Evolutionary conservation across 2,113 vertebrate genomes (phyloP).

Genomic region (Psittacara wagleri): DNA sequence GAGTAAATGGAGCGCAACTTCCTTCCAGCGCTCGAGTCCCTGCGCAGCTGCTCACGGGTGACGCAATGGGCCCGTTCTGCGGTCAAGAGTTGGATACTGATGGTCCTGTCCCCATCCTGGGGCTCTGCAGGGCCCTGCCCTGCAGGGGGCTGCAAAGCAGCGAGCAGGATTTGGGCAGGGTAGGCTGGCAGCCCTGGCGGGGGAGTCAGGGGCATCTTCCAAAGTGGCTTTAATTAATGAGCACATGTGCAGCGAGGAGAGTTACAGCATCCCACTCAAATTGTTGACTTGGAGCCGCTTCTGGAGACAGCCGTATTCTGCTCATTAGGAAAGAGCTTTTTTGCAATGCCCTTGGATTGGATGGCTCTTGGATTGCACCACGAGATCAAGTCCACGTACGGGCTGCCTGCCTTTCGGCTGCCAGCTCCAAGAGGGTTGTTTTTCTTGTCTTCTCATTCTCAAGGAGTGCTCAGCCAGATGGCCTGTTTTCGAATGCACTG

Average conservation of each 20-base stretch:
- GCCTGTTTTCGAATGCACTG: slow-evolving; percentile 72
- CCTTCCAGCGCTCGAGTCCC: not conserved
- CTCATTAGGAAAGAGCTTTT: slow-evolving; percentile 65
- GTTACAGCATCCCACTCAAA: slow-evolving; percentile 70
- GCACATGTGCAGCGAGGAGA: slow-evolving; percentile 61
- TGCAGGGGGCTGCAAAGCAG: slow-evolving; percentile 66
- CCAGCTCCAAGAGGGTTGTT: slow-evolving; percentile 71
- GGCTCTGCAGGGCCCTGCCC: not conserved
- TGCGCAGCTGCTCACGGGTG: not conserved
- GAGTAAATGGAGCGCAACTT: not conserved
- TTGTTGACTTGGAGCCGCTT: slow-evolving; percentile 61
- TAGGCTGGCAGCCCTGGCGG: slow-evolving; percentile 47
- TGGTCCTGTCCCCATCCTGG: not conserved
- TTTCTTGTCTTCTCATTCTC: slow-evolving; percentile 73
- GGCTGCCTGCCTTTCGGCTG: slow-evolving; percentile 70
- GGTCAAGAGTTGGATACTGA: not conserved
- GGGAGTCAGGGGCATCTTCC: slow-evolving; percentile 61
- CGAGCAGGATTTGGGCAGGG: slow-evolving; percentile 21
- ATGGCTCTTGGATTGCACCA: slow-evolving; percentile 61
- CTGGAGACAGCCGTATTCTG: slow-evolving; percentile 62
- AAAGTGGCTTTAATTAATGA: slow-evolving; percentile 70
- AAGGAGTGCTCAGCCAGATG: slow-evolving; percentile 74
- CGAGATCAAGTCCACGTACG: slow-evolving; percentile 64
- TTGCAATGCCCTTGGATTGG: slow-evolving; percentile 68
- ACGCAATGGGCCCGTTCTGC: not conserved